Evolutionary conservation across 2,797 vertebrate genomes (phyloP).

Genomic region (Botia kubotai): DNA sequence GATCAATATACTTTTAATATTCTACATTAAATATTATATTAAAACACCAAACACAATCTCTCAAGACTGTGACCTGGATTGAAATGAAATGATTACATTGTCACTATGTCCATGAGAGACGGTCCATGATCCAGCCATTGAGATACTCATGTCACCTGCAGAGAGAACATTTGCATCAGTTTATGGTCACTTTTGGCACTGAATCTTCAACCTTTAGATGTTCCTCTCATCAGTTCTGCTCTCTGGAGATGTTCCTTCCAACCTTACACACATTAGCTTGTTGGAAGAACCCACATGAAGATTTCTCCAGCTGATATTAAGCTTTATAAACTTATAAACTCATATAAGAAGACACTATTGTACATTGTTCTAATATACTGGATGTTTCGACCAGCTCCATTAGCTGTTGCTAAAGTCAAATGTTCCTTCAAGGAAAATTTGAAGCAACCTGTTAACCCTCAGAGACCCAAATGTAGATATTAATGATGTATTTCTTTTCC

Average conservation of each 20-base stretch:
- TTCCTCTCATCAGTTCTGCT: no score
- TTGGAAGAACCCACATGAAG: background rate
- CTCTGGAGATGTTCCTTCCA: background rate
- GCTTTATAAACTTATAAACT: background rate
- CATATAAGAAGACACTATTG: background rate
- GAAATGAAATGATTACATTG: slow-evolving; percentile 67
- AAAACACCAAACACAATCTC: no score
- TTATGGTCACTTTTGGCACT: background rate
- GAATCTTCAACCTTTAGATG: background rate
- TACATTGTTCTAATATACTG: background rate
- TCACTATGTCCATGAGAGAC: slow-evolving; percentile 64
- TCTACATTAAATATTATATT: no score
- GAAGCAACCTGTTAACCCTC: background rate
- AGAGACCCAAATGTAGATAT: background rate
- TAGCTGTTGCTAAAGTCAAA: background rate
- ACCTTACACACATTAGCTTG: background rate
- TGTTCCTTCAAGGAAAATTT: background rate
- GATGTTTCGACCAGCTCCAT: background rate
- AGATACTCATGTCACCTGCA: slow-evolving; percentile 73
- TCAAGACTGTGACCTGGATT: no score
- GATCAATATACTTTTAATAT: no score
- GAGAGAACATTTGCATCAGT: background rate
- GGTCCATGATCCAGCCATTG: slow-evolving; percentile 80
- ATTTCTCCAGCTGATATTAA: background rate
- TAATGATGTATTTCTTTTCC: background rate